Evolutionary conservation across 2,888 invertebrate species (phyloP).

Genomic region (Protophormia terraenovae): DNA sequence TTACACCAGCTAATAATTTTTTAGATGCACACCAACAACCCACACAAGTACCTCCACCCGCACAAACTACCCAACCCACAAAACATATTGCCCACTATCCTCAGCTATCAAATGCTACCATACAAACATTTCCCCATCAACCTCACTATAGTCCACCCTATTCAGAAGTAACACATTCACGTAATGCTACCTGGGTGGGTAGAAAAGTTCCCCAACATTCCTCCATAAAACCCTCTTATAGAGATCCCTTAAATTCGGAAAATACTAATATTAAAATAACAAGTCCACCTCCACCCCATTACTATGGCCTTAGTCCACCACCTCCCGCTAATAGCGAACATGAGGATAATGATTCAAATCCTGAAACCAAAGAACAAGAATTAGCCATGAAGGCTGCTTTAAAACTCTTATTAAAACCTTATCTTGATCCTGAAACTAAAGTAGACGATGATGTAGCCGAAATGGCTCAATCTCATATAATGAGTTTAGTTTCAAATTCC

Average conservation of each 20-base stretch:
- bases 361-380: conserved; percentile 57
- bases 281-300: neutral
- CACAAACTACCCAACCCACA: conserved; percentile 53
- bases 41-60: conserved; percentile 33
- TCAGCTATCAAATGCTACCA: conserved; percentile 70
- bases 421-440: conserved; percentile 76
- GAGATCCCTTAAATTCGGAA: neutral
- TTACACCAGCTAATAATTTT: neutral
- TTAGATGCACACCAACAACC: conserved; percentile 1
- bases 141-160: conserved; percentile 78
- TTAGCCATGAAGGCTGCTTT: conserved; percentile 76
- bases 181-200: conserved; percentile 72
- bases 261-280: conserved; percentile 34
- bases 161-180: conserved; percentile 77
- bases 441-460: conserved; percentile 73
- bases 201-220: conserved; percentile 64
- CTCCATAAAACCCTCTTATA: conserved; percentile 35
- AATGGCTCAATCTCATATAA: conserved; percentile 76
- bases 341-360: neutral
- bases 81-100: conserved; percentile 72
- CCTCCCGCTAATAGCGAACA: neutral
- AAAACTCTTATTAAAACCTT: conserved; percentile 76
- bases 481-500: conserved; percentile 73
- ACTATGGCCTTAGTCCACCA: neutral
- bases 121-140: conserved; percentile 65